These are phyloP conservation scores for Phragmatobia fuliginosa DNA, from an alignment of 2,888 invertebrate genomes.

Conservation along the genomic window DNA sequence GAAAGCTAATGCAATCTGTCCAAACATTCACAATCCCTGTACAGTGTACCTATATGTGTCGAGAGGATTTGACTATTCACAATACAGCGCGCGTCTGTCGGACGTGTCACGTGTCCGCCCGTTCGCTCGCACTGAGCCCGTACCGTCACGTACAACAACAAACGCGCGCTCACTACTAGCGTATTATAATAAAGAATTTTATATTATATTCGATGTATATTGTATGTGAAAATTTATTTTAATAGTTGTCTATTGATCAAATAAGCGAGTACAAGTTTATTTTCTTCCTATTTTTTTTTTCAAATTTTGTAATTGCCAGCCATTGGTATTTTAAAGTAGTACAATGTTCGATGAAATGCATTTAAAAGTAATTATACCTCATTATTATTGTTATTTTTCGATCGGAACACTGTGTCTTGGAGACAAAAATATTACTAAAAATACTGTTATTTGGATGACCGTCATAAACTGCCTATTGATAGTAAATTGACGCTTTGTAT, in stretches of 20 bases:
- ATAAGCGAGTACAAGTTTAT: slow-evolving; percentile 67
- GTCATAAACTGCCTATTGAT: not conserved
- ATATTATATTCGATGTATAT: slow-evolving; percentile 80
- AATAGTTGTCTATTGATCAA: slow-evolving; percentile 75
- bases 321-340: slow-evolving; percentile 67
- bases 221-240: slow-evolving; percentile 78
- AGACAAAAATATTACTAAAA: slow-evolving; percentile 28
- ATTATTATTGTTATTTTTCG: slow-evolving; percentile 56
- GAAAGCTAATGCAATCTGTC: slow-evolving; percentile 51
- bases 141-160: slow-evolving; percentile 29
- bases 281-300: slow-evolving; percentile 44
- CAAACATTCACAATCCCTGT: slow-evolving; percentile 60
- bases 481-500: not conserved
- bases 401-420: slow-evolving; percentile 53
- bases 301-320: slow-evolving; percentile 52
- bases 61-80: slow-evolving; percentile 64
- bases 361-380: slow-evolving; percentile 72
- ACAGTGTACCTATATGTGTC: slow-evolving; percentile 66
- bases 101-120: slow-evolving; percentile 17
- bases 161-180: slow-evolving; percentile 49
- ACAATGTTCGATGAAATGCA: slow-evolving; percentile 76
- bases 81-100: slow-evolving; percentile 39
- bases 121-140: not conserved
- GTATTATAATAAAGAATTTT: slow-evolving; percentile 68
- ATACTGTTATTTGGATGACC: slow-evolving; percentile 1